A percentile compares a stretch with the other conserved stretches of the same genome.
Evolutionary conservation across 2,888 invertebrate species (phyloP).

Genomic region (Idaea aversata): DNA sequence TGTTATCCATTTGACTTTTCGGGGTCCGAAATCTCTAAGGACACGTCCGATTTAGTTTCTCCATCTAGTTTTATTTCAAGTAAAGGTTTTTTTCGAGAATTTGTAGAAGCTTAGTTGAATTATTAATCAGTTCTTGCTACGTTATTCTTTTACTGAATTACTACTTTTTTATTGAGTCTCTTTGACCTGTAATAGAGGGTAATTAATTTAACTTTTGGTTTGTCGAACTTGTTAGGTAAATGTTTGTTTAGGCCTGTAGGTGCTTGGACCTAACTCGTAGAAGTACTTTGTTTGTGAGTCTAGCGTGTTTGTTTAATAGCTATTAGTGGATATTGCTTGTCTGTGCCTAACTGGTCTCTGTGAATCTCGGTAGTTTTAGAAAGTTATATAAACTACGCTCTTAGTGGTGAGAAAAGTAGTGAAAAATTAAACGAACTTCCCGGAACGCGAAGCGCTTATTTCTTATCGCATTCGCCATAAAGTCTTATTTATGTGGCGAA

Average conservation of each 20-base stretch:
- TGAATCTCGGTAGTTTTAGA: background rate
- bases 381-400: too few relatives aligned
- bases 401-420: too few relatives aligned
- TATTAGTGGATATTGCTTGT: background rate
- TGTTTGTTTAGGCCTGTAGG: slow-evolving; percentile 23
- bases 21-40: background rate
- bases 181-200: slow-evolving; percentile 3
- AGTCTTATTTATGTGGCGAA: too few relatives aligned
- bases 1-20: background rate
- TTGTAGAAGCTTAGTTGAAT: background rate
- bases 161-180: slow-evolving; percentile 8
- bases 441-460: too few relatives aligned
- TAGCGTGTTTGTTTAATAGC: background rate
- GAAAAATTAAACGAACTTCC: too few relatives aligned
- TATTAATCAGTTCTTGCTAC: background rate
- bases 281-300: background rate
- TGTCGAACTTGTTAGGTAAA: slow-evolving; percentile 13
- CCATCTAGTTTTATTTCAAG: background rate
- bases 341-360: background rate
- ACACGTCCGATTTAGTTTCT: background rate
- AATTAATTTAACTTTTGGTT: slow-evolving; percentile 17
- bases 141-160: background rate
- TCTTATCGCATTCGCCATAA: too few relatives aligned
- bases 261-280: slow-evolving; percentile 3
- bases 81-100: background rate